Base-by-base conservation (phyloP, 2,797 vertebrate genomes). In the Clarias fuscus region DNA sequence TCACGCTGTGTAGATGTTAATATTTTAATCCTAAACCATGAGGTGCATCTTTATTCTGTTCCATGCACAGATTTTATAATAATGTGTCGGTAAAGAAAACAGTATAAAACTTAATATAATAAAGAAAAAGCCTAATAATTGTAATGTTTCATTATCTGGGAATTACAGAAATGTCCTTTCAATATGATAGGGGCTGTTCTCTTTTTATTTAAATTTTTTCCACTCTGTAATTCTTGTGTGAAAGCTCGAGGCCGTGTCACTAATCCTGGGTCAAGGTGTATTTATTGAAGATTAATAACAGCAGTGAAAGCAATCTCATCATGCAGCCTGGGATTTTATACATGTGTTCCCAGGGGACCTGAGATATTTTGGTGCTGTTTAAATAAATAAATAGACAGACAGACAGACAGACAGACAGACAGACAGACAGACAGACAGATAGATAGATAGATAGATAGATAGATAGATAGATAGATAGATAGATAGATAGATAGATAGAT, bases 201-300 rank as follows among this genome's bases (percentile, higher is more conserved):
- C 33, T 20, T 37, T 20, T 10, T 40, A 33, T 40, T 40, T 71
- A 4, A 13, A 17, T 33, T 89, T 85, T 90, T 89, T 89, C 91
- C 91, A 92, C 89, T 93, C 93, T 90, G 93, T 94, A 93, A 95
- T 94, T 95, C 91, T 93, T 94, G 93, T 93, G 93, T 84, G 85
- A 92, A 89, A 91, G 88, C 94, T 94, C 43, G 85, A 92, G 94
- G 93, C 91, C 91, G 92, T 80, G 93, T 91, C 93, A 90, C 92
- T 95, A 96, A 95, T 96, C 95, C 94, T 86, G 89, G 93, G 93
- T 95, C 95, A 95, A 95, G 94, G 95, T 95, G 94, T 95, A 95
- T 96, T 96, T 95, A 96, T 95, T 94, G 93, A 95, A 96, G 95
- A 96, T 96, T 96, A 95, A 96, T 96, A 95, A 95, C 91, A 90